A percentile compares a stretch with the other conserved stretches of the same genome.
Conservation (phyloP, 2,797 vertebrate species). For the Tamandua tetradactyla region DNA sequence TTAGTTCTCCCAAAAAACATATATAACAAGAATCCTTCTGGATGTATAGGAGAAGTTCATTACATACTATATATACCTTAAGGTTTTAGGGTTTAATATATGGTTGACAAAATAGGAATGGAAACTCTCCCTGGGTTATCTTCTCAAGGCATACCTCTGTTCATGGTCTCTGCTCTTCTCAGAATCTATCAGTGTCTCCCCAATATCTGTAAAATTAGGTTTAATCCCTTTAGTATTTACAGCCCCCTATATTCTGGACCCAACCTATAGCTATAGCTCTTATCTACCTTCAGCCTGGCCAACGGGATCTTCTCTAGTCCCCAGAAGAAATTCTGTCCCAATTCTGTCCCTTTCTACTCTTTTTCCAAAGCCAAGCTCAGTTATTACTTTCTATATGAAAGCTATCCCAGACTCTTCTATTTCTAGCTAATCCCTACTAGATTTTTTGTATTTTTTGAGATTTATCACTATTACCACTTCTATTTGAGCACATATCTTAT, state of each 20-base stretch:
- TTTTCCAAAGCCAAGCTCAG: neutral
- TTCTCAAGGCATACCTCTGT: neutral
- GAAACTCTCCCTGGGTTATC: neutral
- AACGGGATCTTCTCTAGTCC: neutral
- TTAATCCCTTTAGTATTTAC: neutral
- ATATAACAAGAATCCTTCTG: neutral
- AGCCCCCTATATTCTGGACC: neutral
- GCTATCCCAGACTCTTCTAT: neutral
- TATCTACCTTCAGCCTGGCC: neutral
- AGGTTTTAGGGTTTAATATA: neutral
- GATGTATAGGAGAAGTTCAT: neutral
- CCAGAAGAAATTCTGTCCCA: no score
- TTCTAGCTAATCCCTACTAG: neutral
- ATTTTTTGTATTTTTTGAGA: neutral
- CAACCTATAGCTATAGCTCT: neutral
- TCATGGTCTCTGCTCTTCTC: neutral
- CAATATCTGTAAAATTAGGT: neutral
- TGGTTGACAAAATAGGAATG: neutral
- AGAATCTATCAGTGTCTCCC: neutral
- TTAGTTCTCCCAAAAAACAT: neutral
- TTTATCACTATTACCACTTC: neutral
- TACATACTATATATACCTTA: neutral
- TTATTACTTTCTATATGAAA: neutral
- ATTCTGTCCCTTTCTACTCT: neutral
- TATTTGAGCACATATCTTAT: neutral